phyloP scores from a whole-genome alignment of 2,888 invertebrate species.

The Laspeyria flexula region DNA sequence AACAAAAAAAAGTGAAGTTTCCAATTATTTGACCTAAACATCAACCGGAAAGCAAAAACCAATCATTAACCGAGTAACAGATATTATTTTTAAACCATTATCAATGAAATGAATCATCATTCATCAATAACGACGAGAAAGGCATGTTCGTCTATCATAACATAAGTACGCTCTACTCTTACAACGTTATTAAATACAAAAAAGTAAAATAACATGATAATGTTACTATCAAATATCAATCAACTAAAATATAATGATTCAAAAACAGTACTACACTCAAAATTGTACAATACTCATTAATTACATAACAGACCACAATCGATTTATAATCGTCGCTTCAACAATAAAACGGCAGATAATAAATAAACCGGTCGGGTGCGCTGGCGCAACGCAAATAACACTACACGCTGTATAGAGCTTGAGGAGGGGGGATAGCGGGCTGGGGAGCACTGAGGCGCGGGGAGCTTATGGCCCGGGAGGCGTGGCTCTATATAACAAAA shows the following conservation, averaged over 20 bases:
- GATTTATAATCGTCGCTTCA: constrained; percentile 60
- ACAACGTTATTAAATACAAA: constrained; percentile 6
- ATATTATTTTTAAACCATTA: too few relatives aligned
- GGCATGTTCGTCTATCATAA: background rate
- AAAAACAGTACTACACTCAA: constrained; percentile 31
- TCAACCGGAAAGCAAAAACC: too few relatives aligned
- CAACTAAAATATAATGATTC: constrained; percentile 33
- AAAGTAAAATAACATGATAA: constrained; percentile 11
- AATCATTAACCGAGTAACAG: too few relatives aligned
- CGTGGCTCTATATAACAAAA: constrained; percentile 72
- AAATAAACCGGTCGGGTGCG: constrained; percentile 54
- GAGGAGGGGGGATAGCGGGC: constrained; percentile 37
- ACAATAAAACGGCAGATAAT: constrained; percentile 56
- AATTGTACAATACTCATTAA: constrained; percentile 38
- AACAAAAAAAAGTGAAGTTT: too few relatives aligned
- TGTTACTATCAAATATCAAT: constrained; percentile 30
- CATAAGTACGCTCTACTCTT: constrained; percentile 1
- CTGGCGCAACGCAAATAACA: constrained; percentile 44
- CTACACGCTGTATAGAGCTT: constrained; percentile 25
- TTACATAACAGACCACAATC: constrained; percentile 54
- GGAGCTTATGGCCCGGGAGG: constrained; percentile 56
- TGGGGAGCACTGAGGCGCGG: constrained; percentile 35
- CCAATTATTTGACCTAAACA: too few relatives aligned
- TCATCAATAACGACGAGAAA: constrained; percentile 3
- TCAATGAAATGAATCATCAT: background rate